Evolutionary conservation across 2,888 invertebrate species (phyloP), one percentile per base, ranked within the genome.

Genomic region (Vandiemenella viatica): DNA sequence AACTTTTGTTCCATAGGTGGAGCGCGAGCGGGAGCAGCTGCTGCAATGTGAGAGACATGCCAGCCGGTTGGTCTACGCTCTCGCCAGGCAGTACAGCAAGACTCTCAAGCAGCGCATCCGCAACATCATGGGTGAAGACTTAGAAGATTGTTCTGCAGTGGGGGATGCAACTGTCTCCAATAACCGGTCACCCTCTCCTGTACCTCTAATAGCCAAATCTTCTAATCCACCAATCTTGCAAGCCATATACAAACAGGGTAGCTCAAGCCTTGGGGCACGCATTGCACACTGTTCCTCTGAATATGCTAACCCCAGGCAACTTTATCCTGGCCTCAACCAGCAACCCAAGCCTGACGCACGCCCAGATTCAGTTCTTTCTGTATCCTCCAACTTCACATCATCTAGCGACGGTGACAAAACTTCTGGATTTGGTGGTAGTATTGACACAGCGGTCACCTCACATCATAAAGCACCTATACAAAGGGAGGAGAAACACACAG

Each of bases 201-300:
- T 55, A 1, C 53, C 57, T 19, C 49, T 54, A 13, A n/a, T 10
- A 10, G 3, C 32, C 32, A 32, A 32, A 1, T 56, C 58, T 22
- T 52, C 59, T 44, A 55, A 59, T n/a, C 55, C 63, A 5, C 13
- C 63, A 65, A 72, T 72, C 13, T 26, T 13, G 60, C 59, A 73
- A 19, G 73, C 75, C 15, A 69, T 77, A 51, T 82, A 83, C 60
- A 81, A 81, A 61, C 85, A 83, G 65, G 85, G 87, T 10, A 87
- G 88, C 56, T 82, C 84, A 55, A 76, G 80, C 51, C 75, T 89
- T 56, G 90, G 90, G 0, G 90, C 89, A 37, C 78, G 90, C 55
- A 87, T 92, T 62, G 91, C 91, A 1, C 62, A 65, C 45, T 62
- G 63, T 17, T 56, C 59, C 38, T 80, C 85, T 0, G 89, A 90